Conservation (phyloP, 53 echinoderm and acorn worm species). For the Stichopus horrens region DNA sequence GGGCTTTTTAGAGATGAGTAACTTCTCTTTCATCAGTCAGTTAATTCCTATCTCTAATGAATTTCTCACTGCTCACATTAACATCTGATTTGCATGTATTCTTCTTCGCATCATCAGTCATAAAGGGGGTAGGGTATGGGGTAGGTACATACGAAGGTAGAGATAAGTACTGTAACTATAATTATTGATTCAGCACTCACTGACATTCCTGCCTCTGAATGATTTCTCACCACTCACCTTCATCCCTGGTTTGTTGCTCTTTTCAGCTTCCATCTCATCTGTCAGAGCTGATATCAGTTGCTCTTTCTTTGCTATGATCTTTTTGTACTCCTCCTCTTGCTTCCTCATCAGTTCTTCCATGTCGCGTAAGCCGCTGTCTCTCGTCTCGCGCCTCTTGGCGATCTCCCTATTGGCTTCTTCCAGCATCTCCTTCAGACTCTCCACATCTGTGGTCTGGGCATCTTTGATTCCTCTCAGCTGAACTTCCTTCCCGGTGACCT, state of each 20-base stretch:
- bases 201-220: too few relatives aligned
- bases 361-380: constrained; percentile 61
- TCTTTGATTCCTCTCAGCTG: constrained; percentile 59
- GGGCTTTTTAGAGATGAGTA: too few relatives aligned
- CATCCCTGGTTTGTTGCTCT: constrained; percentile 59
- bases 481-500: constrained; percentile 58
- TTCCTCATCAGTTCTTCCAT: constrained; percentile 58
- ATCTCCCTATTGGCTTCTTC: constrained; percentile 62
- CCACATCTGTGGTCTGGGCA: constrained; percentile 63
- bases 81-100: too few relatives aligned
- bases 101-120: too few relatives aligned
- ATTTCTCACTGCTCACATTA: too few relatives aligned
- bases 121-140: too few relatives aligned
- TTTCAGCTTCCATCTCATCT: constrained; percentile 79
- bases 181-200: too few relatives aligned
- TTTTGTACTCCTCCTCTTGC: constrained; percentile 61
- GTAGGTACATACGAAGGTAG: too few relatives aligned
- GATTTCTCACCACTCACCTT: constrained; percentile 40
- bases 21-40: too few relatives aligned
- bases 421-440: constrained; percentile 74
- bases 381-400: constrained; percentile 53
- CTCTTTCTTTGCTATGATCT: constrained; percentile 73
- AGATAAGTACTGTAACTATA: too few relatives aligned
- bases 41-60: too few relatives aligned
- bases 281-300: constrained; percentile 60